phyloP scores from a whole-genome alignment of 2,888 invertebrate genomes.

The Leptopilina myrica region DNA sequence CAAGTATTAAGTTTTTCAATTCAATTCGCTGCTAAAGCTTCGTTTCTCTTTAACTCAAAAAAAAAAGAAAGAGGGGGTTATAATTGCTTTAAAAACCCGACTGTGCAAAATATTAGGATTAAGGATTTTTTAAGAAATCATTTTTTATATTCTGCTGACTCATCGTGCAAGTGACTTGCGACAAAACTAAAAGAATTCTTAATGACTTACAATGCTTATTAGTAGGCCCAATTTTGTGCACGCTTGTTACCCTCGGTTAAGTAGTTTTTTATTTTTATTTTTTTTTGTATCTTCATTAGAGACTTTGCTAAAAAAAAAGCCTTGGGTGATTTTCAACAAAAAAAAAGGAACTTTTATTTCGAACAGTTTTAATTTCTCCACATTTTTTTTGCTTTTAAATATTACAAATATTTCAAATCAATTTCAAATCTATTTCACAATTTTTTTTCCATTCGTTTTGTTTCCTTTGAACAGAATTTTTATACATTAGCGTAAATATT shows the following conservation, averaged over 20 bases:
- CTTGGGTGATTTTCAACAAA: conserved; percentile 35
- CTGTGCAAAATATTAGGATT: conserved; percentile 61
- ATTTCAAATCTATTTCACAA: no score
- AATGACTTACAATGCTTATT: conserved; percentile 41
- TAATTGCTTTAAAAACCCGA: conserved; percentile 48
- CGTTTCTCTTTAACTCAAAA: conserved; percentile 44
- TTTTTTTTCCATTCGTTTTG: no score
- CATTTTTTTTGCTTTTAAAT: no score
- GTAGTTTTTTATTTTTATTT: conserved; percentile 18
- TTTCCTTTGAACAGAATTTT: no score
- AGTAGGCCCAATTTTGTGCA: conserved; percentile 46
- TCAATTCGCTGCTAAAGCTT: conserved; percentile 46
- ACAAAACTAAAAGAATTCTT: background rate
- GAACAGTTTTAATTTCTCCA: no score
- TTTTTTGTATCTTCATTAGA: conserved; percentile 40
- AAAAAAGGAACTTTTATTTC: no score
- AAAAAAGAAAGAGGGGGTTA: background rate
- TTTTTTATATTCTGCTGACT: conserved; percentile 56
- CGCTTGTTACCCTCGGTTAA: conserved; percentile 46
- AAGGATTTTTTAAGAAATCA: conserved; percentile 62
- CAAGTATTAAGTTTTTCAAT: conserved; percentile 40
- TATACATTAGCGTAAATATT: no score
- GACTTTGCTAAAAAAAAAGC: conserved; percentile 41
- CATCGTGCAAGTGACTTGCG: conserved; percentile 3
- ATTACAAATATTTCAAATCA: no score